Evolutionary conservation across 2,797 vertebrate species (phyloP).

Genomic region (Platyrinchus mystaceus): DNA sequence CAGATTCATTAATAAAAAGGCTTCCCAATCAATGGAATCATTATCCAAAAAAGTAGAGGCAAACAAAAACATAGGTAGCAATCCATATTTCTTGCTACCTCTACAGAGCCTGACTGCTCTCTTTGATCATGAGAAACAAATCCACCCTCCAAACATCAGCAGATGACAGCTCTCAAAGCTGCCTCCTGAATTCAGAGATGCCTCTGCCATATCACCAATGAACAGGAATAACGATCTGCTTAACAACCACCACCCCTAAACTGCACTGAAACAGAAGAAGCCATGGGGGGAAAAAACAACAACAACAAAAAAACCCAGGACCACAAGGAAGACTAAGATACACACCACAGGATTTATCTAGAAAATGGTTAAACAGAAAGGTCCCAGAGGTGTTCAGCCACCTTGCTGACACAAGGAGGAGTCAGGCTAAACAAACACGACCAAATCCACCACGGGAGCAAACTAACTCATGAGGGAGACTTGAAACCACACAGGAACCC

Average conservation of each 20-base stretch:
- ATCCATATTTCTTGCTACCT: background rate
- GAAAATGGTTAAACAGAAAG: background rate
- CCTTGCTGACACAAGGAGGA: background rate
- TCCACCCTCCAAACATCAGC: background rate
- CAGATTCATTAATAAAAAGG: background rate
- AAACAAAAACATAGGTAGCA: background rate
- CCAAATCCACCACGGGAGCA: background rate
- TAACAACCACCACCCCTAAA: background rate
- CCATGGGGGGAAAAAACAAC: background rate
- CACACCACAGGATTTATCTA: background rate
- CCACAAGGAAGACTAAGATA: background rate
- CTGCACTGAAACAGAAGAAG: background rate
- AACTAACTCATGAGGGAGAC: background rate
- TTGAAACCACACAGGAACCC: background rate
- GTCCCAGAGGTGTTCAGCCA: background rate
- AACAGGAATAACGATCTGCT: background rate
- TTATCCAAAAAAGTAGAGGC: background rate
- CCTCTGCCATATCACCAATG: background rate
- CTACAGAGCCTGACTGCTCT: accelerated
- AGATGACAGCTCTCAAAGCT: background rate
- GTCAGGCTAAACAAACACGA: background rate
- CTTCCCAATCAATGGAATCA: background rate
- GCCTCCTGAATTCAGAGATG: background rate
- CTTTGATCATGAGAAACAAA: background rate
- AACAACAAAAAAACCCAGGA: background rate